These are phyloP conservation scores for Brevimyrus niger DNA, from an alignment of 2,113 vertebrate genomes.

Conservation along the genomic window DNA sequence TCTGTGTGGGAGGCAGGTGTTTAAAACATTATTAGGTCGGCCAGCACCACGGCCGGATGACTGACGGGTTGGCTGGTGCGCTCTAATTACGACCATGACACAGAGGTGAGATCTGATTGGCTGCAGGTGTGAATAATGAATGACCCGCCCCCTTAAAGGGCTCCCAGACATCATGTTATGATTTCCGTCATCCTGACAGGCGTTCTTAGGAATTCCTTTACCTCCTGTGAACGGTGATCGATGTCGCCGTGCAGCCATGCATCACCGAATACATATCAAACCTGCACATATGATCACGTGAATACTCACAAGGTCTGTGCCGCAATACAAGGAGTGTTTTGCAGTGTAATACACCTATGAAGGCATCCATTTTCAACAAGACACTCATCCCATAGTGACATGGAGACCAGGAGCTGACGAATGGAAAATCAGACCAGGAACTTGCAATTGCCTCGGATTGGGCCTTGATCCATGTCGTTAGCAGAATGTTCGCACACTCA, in stretches of 20 bases:
- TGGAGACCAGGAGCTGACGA: background rate
- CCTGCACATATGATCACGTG: background rate
- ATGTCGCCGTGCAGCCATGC: background rate
- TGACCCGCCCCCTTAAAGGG: background rate
- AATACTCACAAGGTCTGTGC: background rate
- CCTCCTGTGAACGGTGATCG: background rate
- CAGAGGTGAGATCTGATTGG: conserved; percentile 12
- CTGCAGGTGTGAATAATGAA: conserved; percentile 10
- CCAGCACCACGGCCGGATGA: background rate
- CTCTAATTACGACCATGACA: conserved; percentile 8
- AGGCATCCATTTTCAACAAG: background rate
- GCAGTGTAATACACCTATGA: background rate
- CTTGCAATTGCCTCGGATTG: background rate
- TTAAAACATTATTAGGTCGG: conserved; percentile 15
- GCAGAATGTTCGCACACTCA: background rate
- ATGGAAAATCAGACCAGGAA: background rate
- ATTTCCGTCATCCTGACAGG: background rate
- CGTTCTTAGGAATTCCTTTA: background rate
- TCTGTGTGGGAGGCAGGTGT: background rate
- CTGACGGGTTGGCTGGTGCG: background rate
- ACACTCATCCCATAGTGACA: background rate
- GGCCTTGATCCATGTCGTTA: background rate
- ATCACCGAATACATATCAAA: background rate
- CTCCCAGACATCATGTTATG: background rate
- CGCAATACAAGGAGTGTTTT: background rate